These are phyloP conservation scores for Gisinianus flammeolus DNA, from an alignment of 2,888 invertebrate species.

Conservation along the genomic window DNA sequence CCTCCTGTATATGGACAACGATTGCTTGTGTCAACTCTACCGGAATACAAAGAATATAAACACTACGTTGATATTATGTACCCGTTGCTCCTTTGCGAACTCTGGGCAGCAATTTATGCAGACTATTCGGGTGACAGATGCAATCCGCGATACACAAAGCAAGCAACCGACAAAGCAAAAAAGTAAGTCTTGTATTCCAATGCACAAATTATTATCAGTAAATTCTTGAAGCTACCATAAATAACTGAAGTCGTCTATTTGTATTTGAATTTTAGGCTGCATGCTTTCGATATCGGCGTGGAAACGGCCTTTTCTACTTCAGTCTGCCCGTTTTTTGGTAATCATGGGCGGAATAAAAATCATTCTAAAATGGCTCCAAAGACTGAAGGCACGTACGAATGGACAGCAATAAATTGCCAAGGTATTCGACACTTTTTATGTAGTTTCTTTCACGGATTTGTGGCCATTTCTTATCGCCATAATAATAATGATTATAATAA, in stretches of 20 bases:
- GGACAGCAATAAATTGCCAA: not conserved
- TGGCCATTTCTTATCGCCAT: too few relatives aligned
- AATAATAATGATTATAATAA: too few relatives aligned
- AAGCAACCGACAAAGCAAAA: not conserved
- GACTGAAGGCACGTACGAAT: not conserved
- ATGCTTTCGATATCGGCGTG: not conserved
- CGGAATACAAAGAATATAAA: not conserved
- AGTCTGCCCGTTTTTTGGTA: not conserved
- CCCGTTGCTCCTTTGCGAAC: conserved; percentile 12
- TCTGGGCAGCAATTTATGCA: not conserved
- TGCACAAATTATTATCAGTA: too few relatives aligned
- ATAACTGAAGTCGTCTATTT: too few relatives aligned
- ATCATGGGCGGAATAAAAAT: not conserved
- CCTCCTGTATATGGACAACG: not conserved
- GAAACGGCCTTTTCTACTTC: not conserved
- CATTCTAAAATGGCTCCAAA: not conserved
- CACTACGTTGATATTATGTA: conserved; percentile 23
- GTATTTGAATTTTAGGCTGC: not conserved
- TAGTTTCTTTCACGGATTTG: too few relatives aligned
- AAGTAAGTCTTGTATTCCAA: too few relatives aligned
- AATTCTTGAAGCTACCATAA: too few relatives aligned
- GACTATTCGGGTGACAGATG: not conserved
- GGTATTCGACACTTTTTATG: too few relatives aligned
- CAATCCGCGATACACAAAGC: too few relatives aligned
- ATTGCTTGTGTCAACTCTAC: not conserved